Conservation (phyloP, 1,140 invertebrate species). For the Alviniconcha marisindica region DNA sequence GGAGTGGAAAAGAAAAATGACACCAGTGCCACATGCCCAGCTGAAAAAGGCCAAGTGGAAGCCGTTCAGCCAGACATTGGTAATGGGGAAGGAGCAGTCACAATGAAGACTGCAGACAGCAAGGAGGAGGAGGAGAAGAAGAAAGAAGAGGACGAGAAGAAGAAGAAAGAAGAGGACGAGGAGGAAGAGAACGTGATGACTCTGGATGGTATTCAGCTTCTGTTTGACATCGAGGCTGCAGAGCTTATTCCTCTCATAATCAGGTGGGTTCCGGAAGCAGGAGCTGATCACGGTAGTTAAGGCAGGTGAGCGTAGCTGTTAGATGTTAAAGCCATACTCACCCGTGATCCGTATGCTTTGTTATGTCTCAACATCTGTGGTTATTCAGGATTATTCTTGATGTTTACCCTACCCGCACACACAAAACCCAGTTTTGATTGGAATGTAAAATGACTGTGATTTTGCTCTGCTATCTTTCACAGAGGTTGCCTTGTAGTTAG, state of each 20-base stretch:
- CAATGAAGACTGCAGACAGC: background rate
- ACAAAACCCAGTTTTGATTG: no score
- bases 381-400: no score
- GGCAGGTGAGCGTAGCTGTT: no score
- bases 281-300: no score
- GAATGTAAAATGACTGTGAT: no score
- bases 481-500: no score
- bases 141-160: slow-evolving; percentile 8
- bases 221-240: slow-evolving; percentile 63
- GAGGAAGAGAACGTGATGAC: slow-evolving; percentile 1
- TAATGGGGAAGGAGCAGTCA: slow-evolving; percentile 11
- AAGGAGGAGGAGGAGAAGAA: slow-evolving; percentile 28
- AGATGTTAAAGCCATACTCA: no score
- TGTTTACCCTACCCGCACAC: no score
- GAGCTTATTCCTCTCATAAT: slow-evolving; percentile 62
- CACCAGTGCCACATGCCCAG: background rate
- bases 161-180: slow-evolving; percentile 11
- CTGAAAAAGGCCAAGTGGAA: background rate
- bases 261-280: no score
- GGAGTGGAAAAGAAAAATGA: background rate
- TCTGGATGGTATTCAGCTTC: slow-evolving; percentile 57
- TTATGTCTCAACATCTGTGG: no score
- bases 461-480: no score
- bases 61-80: background rate
- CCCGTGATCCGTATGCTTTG: no score